A percentile compares a stretch with the other conserved stretches of the same genome.
These are phyloP conservation scores for Telmatherina bonti DNA, from an alignment of 2,797 vertebrate species.

Conservation along the genomic window DNA sequence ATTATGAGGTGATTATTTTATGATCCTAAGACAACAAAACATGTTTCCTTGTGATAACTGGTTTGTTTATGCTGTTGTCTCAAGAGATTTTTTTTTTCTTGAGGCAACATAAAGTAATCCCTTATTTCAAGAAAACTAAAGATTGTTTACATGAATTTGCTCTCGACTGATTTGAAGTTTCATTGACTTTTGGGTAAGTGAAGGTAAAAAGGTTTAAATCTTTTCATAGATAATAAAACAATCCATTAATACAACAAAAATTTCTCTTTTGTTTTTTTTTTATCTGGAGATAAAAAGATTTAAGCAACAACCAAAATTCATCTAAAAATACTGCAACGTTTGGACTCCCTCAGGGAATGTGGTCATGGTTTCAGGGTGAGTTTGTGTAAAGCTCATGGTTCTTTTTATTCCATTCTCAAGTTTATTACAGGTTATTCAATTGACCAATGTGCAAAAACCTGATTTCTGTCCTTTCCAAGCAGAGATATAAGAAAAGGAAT, in stretches of 20 bases:
- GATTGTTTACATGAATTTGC: not conserved
- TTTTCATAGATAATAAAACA: no score
- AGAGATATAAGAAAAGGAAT: no score
- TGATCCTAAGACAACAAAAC: not conserved
- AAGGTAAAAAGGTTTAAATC: no score
- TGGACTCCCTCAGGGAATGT: not conserved
- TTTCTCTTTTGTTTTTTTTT: no score
- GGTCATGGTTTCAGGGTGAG: not conserved
- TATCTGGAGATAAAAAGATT: no score
- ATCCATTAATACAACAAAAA: no score
- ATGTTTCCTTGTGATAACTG: not conserved
- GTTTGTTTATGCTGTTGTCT: not conserved
- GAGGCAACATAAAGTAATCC: not conserved
- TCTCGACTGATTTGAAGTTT: not conserved
- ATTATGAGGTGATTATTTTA: not conserved
- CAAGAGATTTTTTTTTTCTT: not conserved
- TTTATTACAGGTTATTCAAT: not conserved
- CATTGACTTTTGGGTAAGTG: no score
- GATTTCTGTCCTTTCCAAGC: not conserved
- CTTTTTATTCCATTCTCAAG: not conserved
- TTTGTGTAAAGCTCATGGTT: not conserved
- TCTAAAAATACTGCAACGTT: no score
- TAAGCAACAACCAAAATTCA: no score
- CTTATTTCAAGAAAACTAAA: not conserved
- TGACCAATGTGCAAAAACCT: not conserved